Evolutionary conservation across 2,113 vertebrate species (phyloP), one percentile per base, ranked within the genome.

Genomic region (Panurus biarmicus): DNA sequence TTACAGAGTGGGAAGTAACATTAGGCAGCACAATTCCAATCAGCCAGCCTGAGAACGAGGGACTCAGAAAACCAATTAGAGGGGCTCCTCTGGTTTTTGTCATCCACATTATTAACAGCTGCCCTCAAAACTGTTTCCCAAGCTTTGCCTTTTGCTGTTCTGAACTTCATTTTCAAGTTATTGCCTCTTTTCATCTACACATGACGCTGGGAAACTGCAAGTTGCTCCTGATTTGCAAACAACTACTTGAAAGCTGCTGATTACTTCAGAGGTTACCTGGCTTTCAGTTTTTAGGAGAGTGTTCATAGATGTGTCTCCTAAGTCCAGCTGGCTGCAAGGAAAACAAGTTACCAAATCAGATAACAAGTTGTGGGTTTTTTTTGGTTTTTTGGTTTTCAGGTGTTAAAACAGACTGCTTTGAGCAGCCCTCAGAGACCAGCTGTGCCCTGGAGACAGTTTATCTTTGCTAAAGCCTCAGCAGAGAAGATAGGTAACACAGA

Each of bases 81-180:
- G 42, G 64, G 25, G 19, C 22, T 84, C 45, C 56, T 89, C 85
- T 96, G 79, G 2, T 51, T 93, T 94, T 66, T 92, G 56, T 92
- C 85, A 88, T 73, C 50, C 54, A 15, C 4, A 0, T 54, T 74
- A 3, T 54, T 74, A 94, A 62, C 40, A 60, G 64, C 7, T 25
- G 40, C 14, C 36, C 67, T 58, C 40, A 44, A 20, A 90, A 67
- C 19, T 31, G 4, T 56, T 87, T 75, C 57, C 45, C 74, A 56
- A 42, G 36, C 44, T 93, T 82, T 81, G 44, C 61, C 48, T 58
- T 74, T 50, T 36, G 26, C 72, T 61, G 29, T 23, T 51, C 60
- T 7, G 22, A 64, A 20, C 5, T 11, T 64, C 4, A 20, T 58
- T 58, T 76, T 84, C 33, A 67, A 90, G 38, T 40, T 88, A 20